These are phyloP conservation scores for Zaprionus lineosus DNA, from an alignment of 2,888 invertebrate species.

Conservation along the genomic window DNA sequence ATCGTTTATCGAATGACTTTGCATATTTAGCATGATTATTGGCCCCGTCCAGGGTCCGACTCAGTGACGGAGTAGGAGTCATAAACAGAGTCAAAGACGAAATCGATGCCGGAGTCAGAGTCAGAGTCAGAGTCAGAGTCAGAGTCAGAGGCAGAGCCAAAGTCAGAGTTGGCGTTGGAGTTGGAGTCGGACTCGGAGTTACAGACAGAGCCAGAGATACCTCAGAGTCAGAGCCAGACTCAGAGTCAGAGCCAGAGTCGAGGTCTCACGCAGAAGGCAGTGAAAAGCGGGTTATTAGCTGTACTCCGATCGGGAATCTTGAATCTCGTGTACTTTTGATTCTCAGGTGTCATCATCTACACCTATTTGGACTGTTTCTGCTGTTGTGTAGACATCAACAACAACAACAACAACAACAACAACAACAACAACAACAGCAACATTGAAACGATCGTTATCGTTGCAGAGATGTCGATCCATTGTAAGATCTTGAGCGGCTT, in stretches of 20 bases:
- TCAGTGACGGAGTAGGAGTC: constrained; percentile 24
- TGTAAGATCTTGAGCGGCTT: constrained; percentile 73
- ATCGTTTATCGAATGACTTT: constrained; percentile 80
- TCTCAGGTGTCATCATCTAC: constrained; percentile 82
- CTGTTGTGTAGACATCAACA: constrained; percentile 37
- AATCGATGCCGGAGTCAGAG: constrained; percentile 1
- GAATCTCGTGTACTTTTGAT: constrained; percentile 53
- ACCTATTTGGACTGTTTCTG: constrained; percentile 57
- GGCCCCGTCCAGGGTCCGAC: constrained; percentile 53
- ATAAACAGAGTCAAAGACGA: constrained; percentile 6
- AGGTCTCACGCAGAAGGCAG: constrained; percentile 58
- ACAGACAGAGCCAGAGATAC: constrained; percentile 5
- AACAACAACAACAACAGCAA: constrained; percentile 42
- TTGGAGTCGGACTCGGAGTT: constrained; percentile 22
- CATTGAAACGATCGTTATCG: constrained; percentile 72
- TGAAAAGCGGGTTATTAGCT: constrained; percentile 67
- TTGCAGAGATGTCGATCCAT: constrained; percentile 58
- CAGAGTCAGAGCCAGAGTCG: constrained; percentile 12
- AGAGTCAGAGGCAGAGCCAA: too few relatives aligned
- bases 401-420: constrained; percentile 42
- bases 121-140: constrained; percentile 2
- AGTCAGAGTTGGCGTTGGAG: too few relatives aligned
- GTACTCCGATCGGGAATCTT: constrained; percentile 31
- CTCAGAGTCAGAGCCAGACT: constrained; percentile 3
- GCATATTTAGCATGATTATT: constrained; percentile 80